Conservation (phyloP, 1,140 invertebrate genomes). For the Philotrypesis tridentata region DNA sequence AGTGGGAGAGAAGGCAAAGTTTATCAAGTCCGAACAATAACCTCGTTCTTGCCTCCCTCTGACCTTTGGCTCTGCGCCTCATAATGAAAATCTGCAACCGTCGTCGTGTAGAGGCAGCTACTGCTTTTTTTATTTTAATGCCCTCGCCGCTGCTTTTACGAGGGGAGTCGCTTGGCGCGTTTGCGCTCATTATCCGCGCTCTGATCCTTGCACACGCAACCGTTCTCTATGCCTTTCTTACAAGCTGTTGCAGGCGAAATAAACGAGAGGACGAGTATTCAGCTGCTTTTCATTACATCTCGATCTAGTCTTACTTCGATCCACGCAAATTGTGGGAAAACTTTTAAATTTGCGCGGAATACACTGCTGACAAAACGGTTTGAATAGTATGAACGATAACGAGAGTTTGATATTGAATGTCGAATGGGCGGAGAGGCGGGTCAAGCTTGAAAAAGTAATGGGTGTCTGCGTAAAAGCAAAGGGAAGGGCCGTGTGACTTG, state of each 20-base stretch:
- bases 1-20: slow-evolving; percentile 8
- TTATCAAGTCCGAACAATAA: slow-evolving; percentile 25
- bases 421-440: neutral
- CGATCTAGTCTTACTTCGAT: too few relatives aligned
- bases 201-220: neutral
- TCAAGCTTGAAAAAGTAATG: slow-evolving; percentile 15
- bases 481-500: neutral
- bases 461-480: neutral
- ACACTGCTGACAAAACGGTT: too few relatives aligned
- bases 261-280: too few relatives aligned
- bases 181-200: neutral
- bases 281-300: too few relatives aligned
- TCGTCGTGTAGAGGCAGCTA: neutral
- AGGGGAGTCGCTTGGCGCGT: neutral
- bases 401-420: neutral
- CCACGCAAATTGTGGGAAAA: too few relatives aligned
- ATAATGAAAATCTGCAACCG: slow-evolving; percentile 24
- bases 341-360: too few relatives aligned
- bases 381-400: neutral
- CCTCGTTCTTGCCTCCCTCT: neutral
- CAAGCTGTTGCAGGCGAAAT: too few relatives aligned
- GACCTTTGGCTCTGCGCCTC: slow-evolving; percentile 4
- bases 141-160: neutral
- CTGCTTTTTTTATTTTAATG: neutral
- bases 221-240: too few relatives aligned